phyloP scores from a whole-genome alignment of 2,797 vertebrate species.

The Sebastes umbrosus region DNA sequence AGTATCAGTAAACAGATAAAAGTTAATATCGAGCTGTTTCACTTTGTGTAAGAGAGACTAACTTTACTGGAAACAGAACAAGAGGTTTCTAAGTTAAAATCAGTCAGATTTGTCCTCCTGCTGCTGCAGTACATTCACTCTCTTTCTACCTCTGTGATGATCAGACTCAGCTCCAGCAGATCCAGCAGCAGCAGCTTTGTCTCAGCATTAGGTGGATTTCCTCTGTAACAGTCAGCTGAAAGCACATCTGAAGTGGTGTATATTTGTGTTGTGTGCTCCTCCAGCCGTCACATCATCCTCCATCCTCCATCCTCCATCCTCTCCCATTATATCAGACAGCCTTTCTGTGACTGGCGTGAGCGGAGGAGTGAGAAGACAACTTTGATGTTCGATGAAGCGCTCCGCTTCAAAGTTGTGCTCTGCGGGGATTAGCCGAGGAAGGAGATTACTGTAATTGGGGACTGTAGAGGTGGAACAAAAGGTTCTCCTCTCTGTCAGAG shows the following conservation, averaged over 20 bases:
- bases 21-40: too few relatives aligned
- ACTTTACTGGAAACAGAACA: too few relatives aligned
- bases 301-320: slow-evolving; percentile 8
- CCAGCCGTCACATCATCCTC: neutral
- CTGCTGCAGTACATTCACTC: too few relatives aligned
- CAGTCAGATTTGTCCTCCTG: too few relatives aligned
- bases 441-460: slow-evolving; percentile 76
- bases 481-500: slow-evolving; percentile 51
- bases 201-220: slow-evolving; percentile 7
- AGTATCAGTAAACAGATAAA: too few relatives aligned
- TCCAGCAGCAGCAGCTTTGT: neutral
- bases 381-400: slow-evolving; percentile 66
- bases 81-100: too few relatives aligned
- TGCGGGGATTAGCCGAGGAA: slow-evolving; percentile 63
- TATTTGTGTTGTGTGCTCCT: slow-evolving; percentile 23
- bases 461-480: slow-evolving; percentile 71
- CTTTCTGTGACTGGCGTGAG: slow-evolving; percentile 29
- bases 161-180: too few relatives aligned
- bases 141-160: too few relatives aligned
- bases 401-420: slow-evolving; percentile 65
- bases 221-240: slow-evolving; percentile 7
- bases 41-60: too few relatives aligned
- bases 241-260: neutral
- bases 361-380: slow-evolving; percentile 45
- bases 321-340: slow-evolving; percentile 8